A percentile compares a stretch with the other conserved stretches of the same genome.
Conservation (phyloP, 2,113 vertebrate species). For the Proteles cristata region DNA sequence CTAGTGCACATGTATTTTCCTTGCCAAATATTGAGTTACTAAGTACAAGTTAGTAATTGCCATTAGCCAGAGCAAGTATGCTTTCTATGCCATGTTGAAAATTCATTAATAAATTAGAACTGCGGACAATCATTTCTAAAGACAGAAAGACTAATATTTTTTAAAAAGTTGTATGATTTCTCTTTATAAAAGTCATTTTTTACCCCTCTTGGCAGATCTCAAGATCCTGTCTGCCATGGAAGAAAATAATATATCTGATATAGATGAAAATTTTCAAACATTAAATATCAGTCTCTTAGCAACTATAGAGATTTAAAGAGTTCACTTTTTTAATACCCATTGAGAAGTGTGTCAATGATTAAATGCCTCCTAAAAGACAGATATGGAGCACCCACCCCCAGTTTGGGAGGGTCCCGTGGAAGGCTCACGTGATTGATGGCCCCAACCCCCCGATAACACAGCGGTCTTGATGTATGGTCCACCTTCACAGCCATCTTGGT, state of each 20-base stretch:
- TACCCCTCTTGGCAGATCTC: neutral
- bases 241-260: constrained; percentile 20
- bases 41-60: neutral
- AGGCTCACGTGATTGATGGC: neutral
- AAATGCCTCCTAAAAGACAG: neutral
- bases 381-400: rapidly evolving
- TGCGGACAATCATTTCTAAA: neutral
- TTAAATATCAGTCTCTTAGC: constrained; percentile 47
- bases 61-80: neutral
- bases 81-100: neutral
- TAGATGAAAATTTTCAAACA: constrained; percentile 14
- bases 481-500: neutral
- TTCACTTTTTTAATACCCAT: neutral
- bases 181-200: constrained; percentile 17
- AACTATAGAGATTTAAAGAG: constrained; percentile 1
- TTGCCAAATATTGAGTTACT: neutral
- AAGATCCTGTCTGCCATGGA: neutral
- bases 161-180: neutral
- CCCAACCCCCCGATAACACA: neutral
- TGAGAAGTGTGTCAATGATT: constrained; percentile 7
- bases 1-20: neutral
- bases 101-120: neutral
- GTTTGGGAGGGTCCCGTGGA: rapidly evolving
- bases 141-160: neutral
- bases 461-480: rapidly evolving